Evolutionary conservation across 2,113 vertebrate genomes (phyloP).

Genomic region (Paracanthobrama guichenoti): DNA sequence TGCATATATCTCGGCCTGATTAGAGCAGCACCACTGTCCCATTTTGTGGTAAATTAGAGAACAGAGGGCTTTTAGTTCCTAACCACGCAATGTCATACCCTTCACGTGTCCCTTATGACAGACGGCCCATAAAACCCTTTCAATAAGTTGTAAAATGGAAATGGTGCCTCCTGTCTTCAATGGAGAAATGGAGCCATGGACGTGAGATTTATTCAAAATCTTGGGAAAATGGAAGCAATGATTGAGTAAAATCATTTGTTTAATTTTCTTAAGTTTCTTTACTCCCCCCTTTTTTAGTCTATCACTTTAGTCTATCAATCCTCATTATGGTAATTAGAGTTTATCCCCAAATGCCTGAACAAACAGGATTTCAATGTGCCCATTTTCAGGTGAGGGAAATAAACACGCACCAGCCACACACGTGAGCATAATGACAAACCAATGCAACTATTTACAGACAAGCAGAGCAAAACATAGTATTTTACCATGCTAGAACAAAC

Average conservation of each 20-base stretch:
- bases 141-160: constrained; percentile 78
- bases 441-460: constrained; percentile 2
- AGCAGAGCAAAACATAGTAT: constrained; percentile 17
- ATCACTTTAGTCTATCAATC: constrained; percentile 79
- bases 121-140: constrained; percentile 75
- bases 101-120: constrained; percentile 70
- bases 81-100: constrained; percentile 67
- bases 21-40: not conserved
- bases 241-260: constrained; percentile 27
- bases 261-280: not conserved
- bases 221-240: constrained; percentile 48
- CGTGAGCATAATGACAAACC: not conserved
- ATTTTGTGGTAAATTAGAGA: constrained; percentile 22
- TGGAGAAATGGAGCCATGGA: constrained; percentile 58
- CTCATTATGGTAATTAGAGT: constrained; percentile 72
- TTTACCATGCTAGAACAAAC: constrained; percentile 1
- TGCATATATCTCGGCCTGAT: not conserved
- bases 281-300: constrained; percentile 85
- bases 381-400: constrained; percentile 70
- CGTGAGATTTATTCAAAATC: constrained; percentile 76
- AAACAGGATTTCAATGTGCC: constrained; percentile 80
- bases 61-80: constrained; percentile 30
- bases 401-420: constrained; percentile 32
- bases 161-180: constrained; percentile 70
- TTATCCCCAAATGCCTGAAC: constrained; percentile 76